Evolutionary conservation across 1,140 invertebrate species (phyloP), one percentile per base, ranked within the genome.

Genomic region (Antheraea mylitta): DNA sequence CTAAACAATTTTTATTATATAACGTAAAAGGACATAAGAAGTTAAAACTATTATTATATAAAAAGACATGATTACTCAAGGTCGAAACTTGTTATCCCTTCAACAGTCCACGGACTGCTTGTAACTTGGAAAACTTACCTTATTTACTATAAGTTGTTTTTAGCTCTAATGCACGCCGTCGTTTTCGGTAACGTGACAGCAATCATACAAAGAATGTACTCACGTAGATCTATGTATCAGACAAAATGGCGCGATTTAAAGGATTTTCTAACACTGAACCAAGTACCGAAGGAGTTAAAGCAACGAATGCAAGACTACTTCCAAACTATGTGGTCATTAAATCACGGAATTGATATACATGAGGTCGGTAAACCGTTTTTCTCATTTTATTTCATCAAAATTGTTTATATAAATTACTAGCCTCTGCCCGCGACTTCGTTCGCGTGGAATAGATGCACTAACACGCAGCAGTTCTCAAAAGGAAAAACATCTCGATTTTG

Each of bases 121-220:
- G 45, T 53, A 53, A 53, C 45, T 53, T 53, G 16, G 13, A 16
- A 53, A 53, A 53, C 11, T 53, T 16, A 53, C 45, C 11, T 53
- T 53, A 36, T 61, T 61, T n/a, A 61, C 16, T 61, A 61, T 61
- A 22, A 16, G 18, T 61, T 65, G 18, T 66, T 64, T 76, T 58
- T 90, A 98, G 97, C 99, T 45, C 93, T 99, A 73, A 99, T 99
- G 98, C 99, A 99, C 87, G 99, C 99, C 13, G 98, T 99, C 45
- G 98, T 99, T 11, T 99, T 99, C 86, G 99, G 99, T 83, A 99
- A 99, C 92, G 98, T 99, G 61, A 99, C 98, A 5, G 98, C 99
- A n/a, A 99, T 99, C 80, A 99, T 99, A 88, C 98, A 99, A 90
- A 93, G 99, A 73, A 97, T 99, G 95, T 99, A 99, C 86, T 98